phyloP scores from a whole-genome alignment of 2,797 vertebrate species.

The Tragelaphus eurycerus region DNA sequence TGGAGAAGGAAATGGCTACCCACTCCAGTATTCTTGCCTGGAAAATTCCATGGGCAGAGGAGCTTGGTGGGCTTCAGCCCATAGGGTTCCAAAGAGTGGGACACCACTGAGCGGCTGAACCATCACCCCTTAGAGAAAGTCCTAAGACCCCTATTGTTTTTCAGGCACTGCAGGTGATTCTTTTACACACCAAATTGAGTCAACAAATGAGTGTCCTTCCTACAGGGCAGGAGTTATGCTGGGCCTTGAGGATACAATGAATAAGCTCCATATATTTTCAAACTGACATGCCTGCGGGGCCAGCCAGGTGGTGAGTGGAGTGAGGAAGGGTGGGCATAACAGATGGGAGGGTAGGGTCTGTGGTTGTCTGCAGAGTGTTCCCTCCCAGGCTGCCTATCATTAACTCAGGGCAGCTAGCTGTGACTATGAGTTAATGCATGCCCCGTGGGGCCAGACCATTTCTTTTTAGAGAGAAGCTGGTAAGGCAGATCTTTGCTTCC shows the following conservation, averaged over 20 bases:
- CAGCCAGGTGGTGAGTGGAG: neutral
- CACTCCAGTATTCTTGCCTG: neutral
- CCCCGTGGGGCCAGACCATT: neutral
- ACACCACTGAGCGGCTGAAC: neutral
- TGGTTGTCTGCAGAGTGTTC: too few relatives aligned
- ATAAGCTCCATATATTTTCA: fast-evolving
- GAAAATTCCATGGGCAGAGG: neutral
- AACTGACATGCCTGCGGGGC: neutral
- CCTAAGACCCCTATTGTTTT: neutral
- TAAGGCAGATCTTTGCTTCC: neutral
- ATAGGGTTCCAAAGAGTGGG: neutral
- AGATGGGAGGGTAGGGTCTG: fast-evolving
- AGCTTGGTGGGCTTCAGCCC: neutral
- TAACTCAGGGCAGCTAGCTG: neutral
- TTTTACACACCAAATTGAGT: neutral
- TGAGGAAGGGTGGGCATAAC: fast-evolving
- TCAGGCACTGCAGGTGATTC: neutral
- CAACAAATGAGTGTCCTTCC: neutral
- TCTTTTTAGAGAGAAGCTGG: neutral
- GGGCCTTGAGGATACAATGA: neutral
- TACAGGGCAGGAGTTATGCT: neutral
- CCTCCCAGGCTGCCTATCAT: neutral
- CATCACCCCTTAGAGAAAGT: neutral
- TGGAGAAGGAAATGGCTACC: neutral
- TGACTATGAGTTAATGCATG: neutral